Evolutionary conservation across 2,113 vertebrate genomes (phyloP).

Genomic region (Ranitomeya imitator): DNA sequence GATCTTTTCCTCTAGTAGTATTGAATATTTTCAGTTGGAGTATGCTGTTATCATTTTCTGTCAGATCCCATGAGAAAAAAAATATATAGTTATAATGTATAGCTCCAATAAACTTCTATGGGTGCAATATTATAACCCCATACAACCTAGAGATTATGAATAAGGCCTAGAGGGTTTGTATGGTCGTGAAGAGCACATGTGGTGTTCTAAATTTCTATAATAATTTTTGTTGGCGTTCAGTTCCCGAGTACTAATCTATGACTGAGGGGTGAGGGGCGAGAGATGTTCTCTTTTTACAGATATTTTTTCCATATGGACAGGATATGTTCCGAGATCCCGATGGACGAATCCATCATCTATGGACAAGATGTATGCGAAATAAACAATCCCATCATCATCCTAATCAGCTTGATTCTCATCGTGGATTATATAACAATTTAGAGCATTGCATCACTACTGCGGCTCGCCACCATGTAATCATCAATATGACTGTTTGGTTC

Average conservation of each 20-base stretch:
- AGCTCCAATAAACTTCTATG: background rate
- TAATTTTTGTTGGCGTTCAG: background rate
- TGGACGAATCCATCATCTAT: background rate
- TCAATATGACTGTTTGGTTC: background rate
- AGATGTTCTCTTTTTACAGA: background rate
- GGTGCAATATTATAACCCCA: background rate
- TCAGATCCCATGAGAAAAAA: too few relatives aligned
- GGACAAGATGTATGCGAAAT: background rate
- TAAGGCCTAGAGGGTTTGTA: background rate
- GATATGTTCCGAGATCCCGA: constrained; percentile 1
- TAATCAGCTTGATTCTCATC: background rate
- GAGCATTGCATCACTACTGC: background rate
- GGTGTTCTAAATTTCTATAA: background rate
- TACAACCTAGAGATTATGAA: background rate
- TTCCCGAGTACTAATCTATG: background rate
- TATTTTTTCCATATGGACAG: constrained; percentile 14
- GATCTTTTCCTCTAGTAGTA: too few relatives aligned
- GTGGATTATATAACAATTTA: background rate
- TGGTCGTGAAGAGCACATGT: background rate
- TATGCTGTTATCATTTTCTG: too few relatives aligned
- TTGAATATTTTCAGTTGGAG: too few relatives aligned
- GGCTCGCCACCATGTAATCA: background rate
- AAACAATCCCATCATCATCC: background rate
- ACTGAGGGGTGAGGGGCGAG: background rate
- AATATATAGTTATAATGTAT: background rate